Conservation (phyloP, 1,140 invertebrate genomes). For the Bombus breviceps region DNA sequence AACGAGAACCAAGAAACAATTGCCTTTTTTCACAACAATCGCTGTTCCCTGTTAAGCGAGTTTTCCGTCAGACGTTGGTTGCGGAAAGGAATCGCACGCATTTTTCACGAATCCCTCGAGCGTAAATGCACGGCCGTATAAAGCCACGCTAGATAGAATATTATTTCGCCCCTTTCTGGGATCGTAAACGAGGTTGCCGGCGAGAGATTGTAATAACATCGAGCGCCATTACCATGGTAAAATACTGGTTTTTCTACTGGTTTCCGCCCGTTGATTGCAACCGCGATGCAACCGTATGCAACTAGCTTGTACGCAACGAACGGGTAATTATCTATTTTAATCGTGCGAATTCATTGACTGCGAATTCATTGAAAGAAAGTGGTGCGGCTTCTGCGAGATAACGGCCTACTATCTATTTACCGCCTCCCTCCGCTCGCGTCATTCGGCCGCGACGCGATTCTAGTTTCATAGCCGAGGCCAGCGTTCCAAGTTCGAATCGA, state of each 20-base stretch:
- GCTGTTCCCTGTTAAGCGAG: slow-evolving; percentile 2
- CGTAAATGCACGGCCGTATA: slow-evolving; percentile 55
- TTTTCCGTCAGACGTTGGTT: slow-evolving; percentile 42
- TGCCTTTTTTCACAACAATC: background rate
- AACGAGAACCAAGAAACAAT: background rate
- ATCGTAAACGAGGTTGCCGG: slow-evolving; percentile 34
- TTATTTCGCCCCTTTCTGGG: slow-evolving; percentile 51
- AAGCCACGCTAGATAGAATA: slow-evolving; percentile 50
- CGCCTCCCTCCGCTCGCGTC: too few relatives aligned
- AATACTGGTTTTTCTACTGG: slow-evolving; percentile 46
- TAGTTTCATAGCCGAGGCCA: background rate
- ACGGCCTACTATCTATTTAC: background rate
- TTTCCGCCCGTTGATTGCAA: slow-evolving; percentile 59
- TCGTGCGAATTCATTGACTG: slow-evolving; percentile 39
- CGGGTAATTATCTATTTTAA: slow-evolving; percentile 48
- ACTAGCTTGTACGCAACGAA: background rate
- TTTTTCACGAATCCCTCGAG: slow-evolving; percentile 42
- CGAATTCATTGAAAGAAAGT: slow-evolving; percentile 27
- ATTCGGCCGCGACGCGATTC: background rate
- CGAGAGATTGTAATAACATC: slow-evolving; percentile 38
- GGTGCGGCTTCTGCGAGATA: too few relatives aligned
- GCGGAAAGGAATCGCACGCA: slow-evolving; percentile 22
- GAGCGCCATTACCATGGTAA: slow-evolving; percentile 44
- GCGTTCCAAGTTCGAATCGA: too few relatives aligned
- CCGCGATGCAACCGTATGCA: slow-evolving; percentile 20